Evolutionary conservation across 2,888 invertebrate species (phyloP).

Genomic region (Nomada flava): DNA sequence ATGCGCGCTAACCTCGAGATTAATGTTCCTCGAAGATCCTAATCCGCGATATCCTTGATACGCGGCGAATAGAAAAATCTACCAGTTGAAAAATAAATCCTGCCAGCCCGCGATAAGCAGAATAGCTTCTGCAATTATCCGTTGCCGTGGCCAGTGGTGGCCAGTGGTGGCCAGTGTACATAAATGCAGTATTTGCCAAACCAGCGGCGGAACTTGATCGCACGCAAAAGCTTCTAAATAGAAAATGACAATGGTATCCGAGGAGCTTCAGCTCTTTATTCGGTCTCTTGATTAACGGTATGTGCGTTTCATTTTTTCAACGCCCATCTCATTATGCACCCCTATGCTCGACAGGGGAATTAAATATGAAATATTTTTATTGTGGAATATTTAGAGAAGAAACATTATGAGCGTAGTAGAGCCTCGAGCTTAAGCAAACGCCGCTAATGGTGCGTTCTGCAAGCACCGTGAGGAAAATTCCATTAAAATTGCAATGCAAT

Average conservation of each 20-base stretch:
- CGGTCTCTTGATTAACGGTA: too few relatives aligned
- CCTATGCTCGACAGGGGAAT: not conserved
- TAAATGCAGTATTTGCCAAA: conserved; percentile 46
- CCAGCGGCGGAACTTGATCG: conserved; percentile 48
- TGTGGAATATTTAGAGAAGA: not conserved
- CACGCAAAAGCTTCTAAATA: too few relatives aligned
- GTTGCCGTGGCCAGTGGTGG: too few relatives aligned
- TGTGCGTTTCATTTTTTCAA: too few relatives aligned
- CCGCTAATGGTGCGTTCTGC: conserved; percentile 3
- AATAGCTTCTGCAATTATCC: conserved; percentile 55
- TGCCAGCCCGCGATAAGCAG: conserved; percentile 38
- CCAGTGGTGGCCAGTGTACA: conserved; percentile 9
- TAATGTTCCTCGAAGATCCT: conserved; percentile 22
- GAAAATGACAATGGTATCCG: too few relatives aligned
- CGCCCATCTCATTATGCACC: too few relatives aligned
- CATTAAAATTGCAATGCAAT: not conserved
- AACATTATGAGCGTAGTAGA: not conserved
- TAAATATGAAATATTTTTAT: conserved; percentile 31
- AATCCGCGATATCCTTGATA: conserved; percentile 37
- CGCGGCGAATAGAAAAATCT: conserved; percentile 46
- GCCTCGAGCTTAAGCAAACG: conserved; percentile 20
- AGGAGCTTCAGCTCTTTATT: too few relatives aligned
- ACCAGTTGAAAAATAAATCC: conserved; percentile 49
- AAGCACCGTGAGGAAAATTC: not conserved
- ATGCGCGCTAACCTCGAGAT: conserved; percentile 48